Evolutionary conservation across 2,888 invertebrate species (phyloP), one percentile per base, ranked within the genome.

Genomic region (Pyrocoelia pectoralis): DNA sequence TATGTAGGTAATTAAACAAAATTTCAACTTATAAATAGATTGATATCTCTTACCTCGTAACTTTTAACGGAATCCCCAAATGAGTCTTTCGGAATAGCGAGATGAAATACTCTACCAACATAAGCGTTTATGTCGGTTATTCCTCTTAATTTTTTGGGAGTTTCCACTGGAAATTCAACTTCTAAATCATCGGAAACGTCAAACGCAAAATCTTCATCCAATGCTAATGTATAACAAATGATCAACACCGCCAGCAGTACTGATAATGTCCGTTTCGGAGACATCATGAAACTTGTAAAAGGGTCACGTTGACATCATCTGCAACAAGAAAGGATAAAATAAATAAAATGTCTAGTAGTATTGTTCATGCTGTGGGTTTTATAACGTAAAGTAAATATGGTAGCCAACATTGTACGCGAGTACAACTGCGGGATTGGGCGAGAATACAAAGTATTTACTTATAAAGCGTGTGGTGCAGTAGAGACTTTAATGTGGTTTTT

Each of bases 41-140:
- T n/a, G n/a, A n/a, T n/a, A n/a, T n/a, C n/a, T n/a, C 78, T 80
- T 81, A 92, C 93, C 88, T 91, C 88, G 81, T 89, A 91, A 74
- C 85, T 85, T 74, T 87, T 82, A 50, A 90, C 85, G 71, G 85
- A 84, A 66, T 89, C 90, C 57, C 86, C 84, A 81, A 91, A 90
- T 15, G 89, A 88, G 79, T 90, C 88, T 70, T 85, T 86, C 12
- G 92, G 91, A 71, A 93, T 86, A 72, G 86, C 86, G 80, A 90
- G 86, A 69, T 88, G 88, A 81, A 93, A 91, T 64, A 90, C 82
- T 76, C 88, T 88, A 48, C 93, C 93, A 14, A 88, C 87, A 67
- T 86, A 85, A 71, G 90, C 89, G 69, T 87, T 85, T 66, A 87
- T 84, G 75, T 90, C 89, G 15, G 70, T 68, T 62, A 69, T 66